phyloP scores from a whole-genome alignment of 1,140 invertebrate genomes.

The Drosophila sechellia region DNA sequence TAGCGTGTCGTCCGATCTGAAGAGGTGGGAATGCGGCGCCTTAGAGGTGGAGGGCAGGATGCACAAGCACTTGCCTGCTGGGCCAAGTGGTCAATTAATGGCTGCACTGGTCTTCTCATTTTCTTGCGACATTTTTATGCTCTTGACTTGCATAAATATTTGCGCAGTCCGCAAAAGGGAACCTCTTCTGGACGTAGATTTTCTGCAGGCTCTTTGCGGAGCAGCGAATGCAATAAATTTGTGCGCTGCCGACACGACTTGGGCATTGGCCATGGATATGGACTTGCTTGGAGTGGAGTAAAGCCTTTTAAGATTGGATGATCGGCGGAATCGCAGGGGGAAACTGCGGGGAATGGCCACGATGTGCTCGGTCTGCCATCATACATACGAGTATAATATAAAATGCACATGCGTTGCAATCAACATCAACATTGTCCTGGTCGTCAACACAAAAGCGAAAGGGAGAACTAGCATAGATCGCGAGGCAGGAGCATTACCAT shows the following conservation, averaged over 20 bases:
- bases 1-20: not conserved
- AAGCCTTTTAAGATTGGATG: not conserved
- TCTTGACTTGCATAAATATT: slow-evolving; percentile 63
- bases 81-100: slow-evolving; percentile 53
- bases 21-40: not conserved
- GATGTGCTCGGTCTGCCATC: slow-evolving; percentile 23
- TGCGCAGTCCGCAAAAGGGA: slow-evolving; percentile 30
- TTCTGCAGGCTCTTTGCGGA: slow-evolving; percentile 2
- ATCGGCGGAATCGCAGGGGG: too few species aligned
- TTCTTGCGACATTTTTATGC: slow-evolving; percentile 57
- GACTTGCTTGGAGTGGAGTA: not conserved
- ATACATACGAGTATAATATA: slow-evolving; percentile 31
- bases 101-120: slow-evolving; percentile 21
- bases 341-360: not conserved
- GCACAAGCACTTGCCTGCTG: slow-evolving; percentile 27
- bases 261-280: not conserved
- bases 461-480: slow-evolving; percentile 19
- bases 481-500: slow-evolving; percentile 19
- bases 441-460: slow-evolving; percentile 11
- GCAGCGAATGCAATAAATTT: slow-evolving; percentile 51
- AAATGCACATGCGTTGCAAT: slow-evolving; percentile 57
- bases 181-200: not conserved
- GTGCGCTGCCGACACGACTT: slow-evolving; percentile 16
- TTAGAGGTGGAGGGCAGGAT: not conserved
- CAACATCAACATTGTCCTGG: slow-evolving; percentile 55